These are phyloP conservation scores for Clostera curtula DNA, from an alignment of 2,888 invertebrate genomes.

Conservation along the genomic window DNA sequence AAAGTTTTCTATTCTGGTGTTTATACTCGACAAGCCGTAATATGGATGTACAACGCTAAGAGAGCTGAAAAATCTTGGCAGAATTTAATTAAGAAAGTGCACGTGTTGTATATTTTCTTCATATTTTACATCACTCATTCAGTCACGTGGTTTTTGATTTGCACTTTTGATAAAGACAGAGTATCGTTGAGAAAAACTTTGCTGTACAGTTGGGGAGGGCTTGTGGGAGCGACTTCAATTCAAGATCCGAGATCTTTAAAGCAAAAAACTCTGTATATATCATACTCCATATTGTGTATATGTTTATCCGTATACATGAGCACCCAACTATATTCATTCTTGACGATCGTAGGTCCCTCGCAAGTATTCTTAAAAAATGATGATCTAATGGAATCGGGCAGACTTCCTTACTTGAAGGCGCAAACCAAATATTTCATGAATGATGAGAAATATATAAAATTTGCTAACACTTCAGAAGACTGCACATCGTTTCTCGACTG, in stretches of 20 bases:
- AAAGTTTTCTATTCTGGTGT: slow-evolving; percentile 47
- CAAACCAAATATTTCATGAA: slow-evolving; percentile 35
- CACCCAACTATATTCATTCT: slow-evolving; percentile 46
- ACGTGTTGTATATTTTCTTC: slow-evolving; percentile 43
- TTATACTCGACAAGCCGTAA: slow-evolving; percentile 37
- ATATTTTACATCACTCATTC: slow-evolving; percentile 42
- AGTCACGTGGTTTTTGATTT: slow-evolving; percentile 34
- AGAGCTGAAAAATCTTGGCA: slow-evolving; percentile 41
- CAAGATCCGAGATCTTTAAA: slow-evolving; percentile 37
- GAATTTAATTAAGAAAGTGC: slow-evolving; percentile 33
- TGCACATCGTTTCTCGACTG: slow-evolving; percentile 40
- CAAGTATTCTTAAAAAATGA: slow-evolving; percentile 33
- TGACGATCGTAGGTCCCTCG: slow-evolving; percentile 47
- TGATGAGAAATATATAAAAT: slow-evolving; percentile 34
- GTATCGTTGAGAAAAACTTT: slow-evolving; percentile 31
- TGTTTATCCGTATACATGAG: slow-evolving; percentile 44
- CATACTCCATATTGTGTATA: slow-evolving; percentile 41
- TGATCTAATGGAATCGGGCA: slow-evolving; percentile 39
- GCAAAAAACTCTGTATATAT: slow-evolving; percentile 42
- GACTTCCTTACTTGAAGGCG: slow-evolving; percentile 28
- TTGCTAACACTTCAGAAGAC: slow-evolving; percentile 32
- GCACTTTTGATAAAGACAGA: slow-evolving; percentile 28
- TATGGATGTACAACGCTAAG: slow-evolving; percentile 46
- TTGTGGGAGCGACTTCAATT: slow-evolving; percentile 40
- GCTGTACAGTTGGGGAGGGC: slow-evolving; percentile 43